These are phyloP conservation scores for Mesochorus sp. DNA, from an alignment of 2,888 invertebrate genomes.

Conservation along the genomic window DNA sequence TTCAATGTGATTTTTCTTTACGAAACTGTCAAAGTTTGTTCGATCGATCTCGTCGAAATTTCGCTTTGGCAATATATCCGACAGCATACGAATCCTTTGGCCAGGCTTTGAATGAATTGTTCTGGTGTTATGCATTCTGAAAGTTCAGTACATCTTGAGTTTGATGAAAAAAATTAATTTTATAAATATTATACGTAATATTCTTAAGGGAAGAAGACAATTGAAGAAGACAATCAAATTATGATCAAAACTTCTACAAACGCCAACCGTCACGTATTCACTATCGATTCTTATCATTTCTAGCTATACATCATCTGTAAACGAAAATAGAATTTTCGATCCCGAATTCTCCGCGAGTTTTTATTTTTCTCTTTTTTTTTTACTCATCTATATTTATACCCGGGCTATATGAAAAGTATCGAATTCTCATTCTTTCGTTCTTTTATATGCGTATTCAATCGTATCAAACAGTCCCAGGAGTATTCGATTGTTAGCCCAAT, in stretches of 20 bases:
- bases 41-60: slow-evolving; percentile 87
- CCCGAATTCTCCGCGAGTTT: neutral
- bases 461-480: slow-evolving; percentile 51
- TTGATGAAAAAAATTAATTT: no score
- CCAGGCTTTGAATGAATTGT: neutral
- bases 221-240: no score
- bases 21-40: slow-evolving; percentile 85
- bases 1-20: slow-evolving; percentile 78
- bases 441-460: slow-evolving; percentile 45
- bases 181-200: no score
- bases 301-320: neutral
- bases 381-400: neutral
- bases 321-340: neutral
- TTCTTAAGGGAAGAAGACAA: no score
- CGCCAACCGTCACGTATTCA: no score
- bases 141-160: no score
- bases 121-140: no score
- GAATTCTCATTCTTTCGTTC: slow-evolving; percentile 25
- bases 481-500: slow-evolving; percentile 37
- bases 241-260: no score
- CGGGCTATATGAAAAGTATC: neutral
- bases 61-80: slow-evolving; percentile 80
- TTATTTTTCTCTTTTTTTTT: neutral
- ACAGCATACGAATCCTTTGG: slow-evolving; percentile 24
- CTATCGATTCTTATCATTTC: no score